Evolutionary conservation across 2,113 vertebrate species (phyloP), one percentile per base, ranked within the genome.

Genomic region (Aegotheles bennettii): DNA sequence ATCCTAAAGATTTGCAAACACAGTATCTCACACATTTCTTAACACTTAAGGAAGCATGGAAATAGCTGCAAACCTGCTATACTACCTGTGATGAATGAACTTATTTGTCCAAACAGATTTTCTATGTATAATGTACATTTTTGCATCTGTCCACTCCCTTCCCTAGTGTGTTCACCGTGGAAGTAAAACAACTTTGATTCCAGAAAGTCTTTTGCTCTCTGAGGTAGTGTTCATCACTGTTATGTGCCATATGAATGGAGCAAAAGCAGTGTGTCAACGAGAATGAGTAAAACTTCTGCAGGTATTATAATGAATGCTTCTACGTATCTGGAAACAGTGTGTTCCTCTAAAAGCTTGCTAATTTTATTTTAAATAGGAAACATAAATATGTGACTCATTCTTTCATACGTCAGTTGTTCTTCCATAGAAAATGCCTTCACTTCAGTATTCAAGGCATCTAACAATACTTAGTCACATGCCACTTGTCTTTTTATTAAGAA

Each of bases 381-480:
- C 67, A 77, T 69, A 95, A 96, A 92, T 93, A 93, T 93, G 75
- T 96, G 96, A 97, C 42, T 95, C 92, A 95, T 54, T 91, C 81
- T 89, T 20, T 89, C 26, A 5, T 87, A 60, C 0, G 50, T 83
- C 84, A 88, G 75, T 67, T 87, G 36, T 29, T 79, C 64, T 40
- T 79, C 69, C 79, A 7, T 17, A 87, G 84, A 87, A 92, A 91
- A 76, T 65, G 63, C 31, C 29, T 71, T 69, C 2, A 3, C 51
- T 77, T 63, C 59, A 19, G 59, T 85, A 73, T 81, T 89, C 75
- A 53, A 63, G 64, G 59, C 70, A 64, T 73, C 60, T 90, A 68
- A 80, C 71, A 88, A 75, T 77, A 47, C 75, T 87, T 68, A 53
- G 10, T 88, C 71, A 70, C 26, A 16, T 19, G 53, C 21, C 10